Evolutionary conservation across 1,140 invertebrate species (phyloP), one percentile per base, ranked within the genome.

Genomic region (Ceratina australensis): DNA sequence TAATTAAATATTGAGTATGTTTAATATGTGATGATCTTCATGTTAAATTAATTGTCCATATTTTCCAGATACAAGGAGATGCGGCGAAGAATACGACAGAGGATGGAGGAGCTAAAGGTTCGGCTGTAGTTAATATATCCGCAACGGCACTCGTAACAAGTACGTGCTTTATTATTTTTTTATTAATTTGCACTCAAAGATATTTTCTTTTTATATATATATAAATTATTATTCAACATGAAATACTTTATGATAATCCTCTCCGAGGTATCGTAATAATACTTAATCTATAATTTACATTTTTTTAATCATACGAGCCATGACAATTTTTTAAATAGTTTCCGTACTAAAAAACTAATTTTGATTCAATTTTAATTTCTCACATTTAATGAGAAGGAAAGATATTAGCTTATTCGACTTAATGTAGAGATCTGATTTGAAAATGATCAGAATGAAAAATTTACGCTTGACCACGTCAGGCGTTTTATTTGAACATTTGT

Each of bases 61-160:
- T 83, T 79, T 92, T 93, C 20, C 86, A 96, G 95, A 86, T 95
- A 94, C 81, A 93, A 93, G 72, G 95, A 96, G 87, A 92, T 95
- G 91, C 93, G 93, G 73, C 93, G 92, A 80, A 92, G 95, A 87
- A 95, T 96, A 86, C 94, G 95, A 78, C 92, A 94, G 79, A 93
- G 95, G 83, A 95, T 96, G 95, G 95, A 96, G 89, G 94, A 95
- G 86, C 88, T 96, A 16, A 95, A 95, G 92, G 95, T 95, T 79
- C 93, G 95, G 68, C 91, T 94, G 76, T 94, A 92, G 56, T 67
- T 82, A 79, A 49, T 72, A 79, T 26, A 52, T 26, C 50, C 64
- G 42, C 61, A 86, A 80, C 54, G 49, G 77, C 68, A 50, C 33
- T 54, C 54, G 49, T 59, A 80, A 42, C 33, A 42, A 42, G 33